Evolutionary conservation across 2,797 vertebrate genomes (phyloP), one percentile per base, ranked within the genome.

Genomic region (Karalla daura): DNA sequence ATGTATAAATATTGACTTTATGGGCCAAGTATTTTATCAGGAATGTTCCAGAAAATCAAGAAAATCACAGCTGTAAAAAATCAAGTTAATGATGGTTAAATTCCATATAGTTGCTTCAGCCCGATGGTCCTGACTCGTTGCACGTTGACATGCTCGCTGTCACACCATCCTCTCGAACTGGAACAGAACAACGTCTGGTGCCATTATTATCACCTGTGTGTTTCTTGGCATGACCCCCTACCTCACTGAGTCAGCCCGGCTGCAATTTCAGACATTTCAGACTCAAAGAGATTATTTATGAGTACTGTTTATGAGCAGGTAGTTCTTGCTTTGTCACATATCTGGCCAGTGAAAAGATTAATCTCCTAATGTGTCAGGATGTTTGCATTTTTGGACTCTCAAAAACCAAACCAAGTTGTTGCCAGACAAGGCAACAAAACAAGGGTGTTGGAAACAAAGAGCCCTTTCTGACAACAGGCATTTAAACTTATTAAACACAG

Each of bases 401-500:
- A 20, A 3, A 54, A 17, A n/a, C 10, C 59, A 17, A 69, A 49
- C 7, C 6, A 5, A 53, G 53, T 18, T 50, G 17, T 66, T n/a
- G n/a, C 32, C 0, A 13, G 32, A 61, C 24, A 55, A 46, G 17
- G 18, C 12, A 7, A 27, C 9, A 4, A 12, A 18, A 23, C 5
- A 23, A 30, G 52, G 8, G 10, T 6, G 28, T 30, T 30, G n/a
- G n/a, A n/a, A n/a, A n/a, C n/a, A n/a, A n/a, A n/a, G n/a, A n/a
- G n/a, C n/a, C 28, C 28, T 43, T 47, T 47, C 37, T 47, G 45
- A 7, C 23, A 53, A 27, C 41, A 46, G 17, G 43, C 33, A n/a
- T 44, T 44, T 43, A 12, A 15, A 55, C 28, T 55, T 74, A 51
- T 83, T 62, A 78, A 80, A 83, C 64, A 85, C 7, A 25, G 5